Percentiles rank a stretch among this genome's conserved stretches.
These are phyloP conservation scores for Macaca nemestrina DNA, from an alignment of 2,113 vertebrate genomes.

Conservation along the genomic window DNA sequence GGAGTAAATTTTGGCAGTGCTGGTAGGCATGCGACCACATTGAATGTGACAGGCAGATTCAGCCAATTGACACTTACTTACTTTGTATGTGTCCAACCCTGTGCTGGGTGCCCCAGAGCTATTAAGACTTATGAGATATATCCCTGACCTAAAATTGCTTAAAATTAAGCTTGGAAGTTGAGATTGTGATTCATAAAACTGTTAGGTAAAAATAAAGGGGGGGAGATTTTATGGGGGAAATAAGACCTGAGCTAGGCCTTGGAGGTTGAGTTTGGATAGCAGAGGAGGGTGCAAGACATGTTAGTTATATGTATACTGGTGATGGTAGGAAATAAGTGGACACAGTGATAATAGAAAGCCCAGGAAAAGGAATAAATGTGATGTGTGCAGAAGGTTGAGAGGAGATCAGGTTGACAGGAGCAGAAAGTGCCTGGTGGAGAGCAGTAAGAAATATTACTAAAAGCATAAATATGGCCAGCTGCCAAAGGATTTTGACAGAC, in stretches of 20 bases:
- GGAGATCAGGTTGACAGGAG: neutral
- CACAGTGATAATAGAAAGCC: neutral
- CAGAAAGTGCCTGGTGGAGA: neutral
- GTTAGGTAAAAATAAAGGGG: neutral
- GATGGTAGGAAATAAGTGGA: neutral
- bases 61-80: neutral
- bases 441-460: neutral
- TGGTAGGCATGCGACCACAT: neutral
- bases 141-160: constrained; percentile 19
- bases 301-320: neutral
- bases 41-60: constrained; percentile 37
- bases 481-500: constrained; percentile 8
- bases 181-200: neutral
- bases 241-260: neutral
- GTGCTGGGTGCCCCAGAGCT: neutral
- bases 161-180: neutral
- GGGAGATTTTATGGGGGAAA: neutral
- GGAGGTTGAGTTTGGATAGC: neutral
- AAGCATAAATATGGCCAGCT: neutral
- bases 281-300: neutral
- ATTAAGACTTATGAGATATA: constrained; percentile 21
- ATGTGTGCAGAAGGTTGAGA: neutral
- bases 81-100: neutral
- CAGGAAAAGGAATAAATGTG: neutral
- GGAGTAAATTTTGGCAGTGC: neutral